Base-by-base conservation (phyloP, 2,888 invertebrate species). In the Caenorhabditis afra region DNA sequence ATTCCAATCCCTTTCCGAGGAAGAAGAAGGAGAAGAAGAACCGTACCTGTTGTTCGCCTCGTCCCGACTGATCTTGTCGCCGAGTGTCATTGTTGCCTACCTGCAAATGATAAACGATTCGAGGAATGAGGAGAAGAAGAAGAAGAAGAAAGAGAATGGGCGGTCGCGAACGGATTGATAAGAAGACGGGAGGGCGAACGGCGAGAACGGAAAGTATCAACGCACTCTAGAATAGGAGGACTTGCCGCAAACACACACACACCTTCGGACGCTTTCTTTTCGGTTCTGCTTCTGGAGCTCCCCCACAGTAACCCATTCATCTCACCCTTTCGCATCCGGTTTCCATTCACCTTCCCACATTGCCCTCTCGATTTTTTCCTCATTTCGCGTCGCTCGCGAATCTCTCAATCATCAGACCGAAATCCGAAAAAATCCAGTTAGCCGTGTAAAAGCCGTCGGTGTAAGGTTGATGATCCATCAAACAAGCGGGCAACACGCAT, bases 401-500 rank as follows among this genome's bases (percentile, higher is more conserved):
- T 52, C 41, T 64, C 62, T 55, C 45, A 55, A 62, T 57, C 41
- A 64, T 57, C 41, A 61, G 47, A 62, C 70, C 47, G 37, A 70
- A 62, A 70, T 55, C 47, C 61, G 70, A 64, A 71, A 71, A 64
- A 71, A 71, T 71, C 71, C 71, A 71, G 71, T 64, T 71, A 62
- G 61, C 70, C 47, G 37, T 53, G 57, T 41, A 49, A 62, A 71
- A 71, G 50, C 70, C 41, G 41, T 14, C 14, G 62, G 57, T n/a
- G n/a, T 22, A 64, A 71, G 71, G 62, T 71, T 71, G 71, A 71
- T 71, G 71, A 71, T 71, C 62, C 71, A 64, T 64, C 71, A 71
- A 71, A 71, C 71, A 71, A 55, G 71, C 71, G 71, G 29, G 29
- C 29, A 29, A 29, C 29, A 29, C 29, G 58, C 45, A 37, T 45